Conservation (phyloP, 2,888 invertebrate species). For the Zhengitettix transpicula region DNA sequence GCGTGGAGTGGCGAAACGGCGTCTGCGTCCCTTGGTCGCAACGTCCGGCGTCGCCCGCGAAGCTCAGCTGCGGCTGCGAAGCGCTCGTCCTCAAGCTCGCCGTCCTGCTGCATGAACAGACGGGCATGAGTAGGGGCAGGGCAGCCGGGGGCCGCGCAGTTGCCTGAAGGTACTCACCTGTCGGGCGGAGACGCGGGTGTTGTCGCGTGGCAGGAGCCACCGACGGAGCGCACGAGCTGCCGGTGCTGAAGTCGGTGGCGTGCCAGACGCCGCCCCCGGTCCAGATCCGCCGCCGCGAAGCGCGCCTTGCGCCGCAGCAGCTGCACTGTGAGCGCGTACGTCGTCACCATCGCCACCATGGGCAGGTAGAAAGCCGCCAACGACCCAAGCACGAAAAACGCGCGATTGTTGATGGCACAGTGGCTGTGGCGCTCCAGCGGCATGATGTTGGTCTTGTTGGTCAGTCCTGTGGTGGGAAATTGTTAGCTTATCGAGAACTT, state of each 20-base stretch:
- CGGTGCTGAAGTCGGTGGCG: constrained; percentile 20
- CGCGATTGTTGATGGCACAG: constrained; percentile 70
- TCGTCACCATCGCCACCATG: constrained; percentile 86
- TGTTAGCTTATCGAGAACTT: neutral
- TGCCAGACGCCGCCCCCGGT: constrained; percentile 21
- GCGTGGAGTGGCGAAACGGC: constrained; percentile 36
- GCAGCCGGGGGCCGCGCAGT: neutral
- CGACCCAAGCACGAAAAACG: constrained; percentile 83
- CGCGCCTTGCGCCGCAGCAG: constrained; percentile 64
- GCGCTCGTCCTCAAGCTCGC: constrained; percentile 34
- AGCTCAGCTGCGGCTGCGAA: constrained; percentile 40
- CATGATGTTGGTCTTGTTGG: constrained; percentile 64
- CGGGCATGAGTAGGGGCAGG: no score
- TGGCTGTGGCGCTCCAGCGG: constrained; percentile 39
- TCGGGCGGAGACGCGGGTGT: constrained; percentile 1
- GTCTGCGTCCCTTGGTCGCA: constrained; percentile 57
- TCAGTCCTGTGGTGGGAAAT: constrained; percentile 38
- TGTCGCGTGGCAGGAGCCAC: neutral
- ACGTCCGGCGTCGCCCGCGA: constrained; percentile 27
- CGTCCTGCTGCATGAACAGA: neutral
- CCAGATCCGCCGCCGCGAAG: constrained; percentile 39
- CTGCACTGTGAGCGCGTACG: constrained; percentile 78
- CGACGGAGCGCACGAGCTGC: constrained; percentile 27
- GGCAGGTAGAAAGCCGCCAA: constrained; percentile 89
- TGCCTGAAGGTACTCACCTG: constrained; percentile 8